These are phyloP conservation scores for Rotaria macrura DNA, from an alignment of 2,888 invertebrate genomes.

Conservation along the genomic window DNA sequence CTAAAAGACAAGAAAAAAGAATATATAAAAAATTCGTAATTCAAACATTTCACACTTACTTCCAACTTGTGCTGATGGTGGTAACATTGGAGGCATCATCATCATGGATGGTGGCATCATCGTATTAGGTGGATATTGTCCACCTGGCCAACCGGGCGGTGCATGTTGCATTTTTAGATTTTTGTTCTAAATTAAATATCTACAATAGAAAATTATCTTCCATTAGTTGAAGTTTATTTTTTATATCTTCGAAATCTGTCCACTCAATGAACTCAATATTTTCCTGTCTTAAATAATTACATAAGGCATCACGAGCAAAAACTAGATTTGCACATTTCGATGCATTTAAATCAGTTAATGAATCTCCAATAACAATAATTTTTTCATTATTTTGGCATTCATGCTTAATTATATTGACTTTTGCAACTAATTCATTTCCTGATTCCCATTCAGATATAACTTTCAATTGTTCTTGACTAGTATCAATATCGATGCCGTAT, in stretches of 20 bases:
- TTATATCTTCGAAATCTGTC: not conserved
- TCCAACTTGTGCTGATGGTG: not conserved
- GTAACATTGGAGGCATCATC: not conserved
- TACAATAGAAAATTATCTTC: too few relatives aligned
- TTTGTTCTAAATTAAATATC: too few relatives aligned
- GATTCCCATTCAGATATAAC: not conserved
- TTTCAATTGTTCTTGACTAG: not conserved
- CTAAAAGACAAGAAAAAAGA: not conserved
- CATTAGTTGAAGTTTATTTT: too few relatives aligned
- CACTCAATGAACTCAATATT: not conserved
- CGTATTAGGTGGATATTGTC: not conserved
- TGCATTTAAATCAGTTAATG: not conserved
- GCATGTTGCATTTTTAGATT: not conserved
- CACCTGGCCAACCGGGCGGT: not conserved
- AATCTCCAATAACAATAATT: not conserved
- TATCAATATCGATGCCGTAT: not conserved
- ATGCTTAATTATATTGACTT: constrained; percentile 19
- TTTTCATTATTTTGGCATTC: constrained; percentile 24
- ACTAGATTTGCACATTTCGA: not conserved
- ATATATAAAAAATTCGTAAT: not conserved
- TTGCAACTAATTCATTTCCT: not conserved
- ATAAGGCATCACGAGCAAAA: not conserved
- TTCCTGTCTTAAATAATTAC: not conserved
- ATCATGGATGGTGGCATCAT: not conserved
- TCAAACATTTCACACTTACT: not conserved